Conservation (phyloP, 2,113 vertebrate genomes). For the Oncorhynchus nerka region DNA sequence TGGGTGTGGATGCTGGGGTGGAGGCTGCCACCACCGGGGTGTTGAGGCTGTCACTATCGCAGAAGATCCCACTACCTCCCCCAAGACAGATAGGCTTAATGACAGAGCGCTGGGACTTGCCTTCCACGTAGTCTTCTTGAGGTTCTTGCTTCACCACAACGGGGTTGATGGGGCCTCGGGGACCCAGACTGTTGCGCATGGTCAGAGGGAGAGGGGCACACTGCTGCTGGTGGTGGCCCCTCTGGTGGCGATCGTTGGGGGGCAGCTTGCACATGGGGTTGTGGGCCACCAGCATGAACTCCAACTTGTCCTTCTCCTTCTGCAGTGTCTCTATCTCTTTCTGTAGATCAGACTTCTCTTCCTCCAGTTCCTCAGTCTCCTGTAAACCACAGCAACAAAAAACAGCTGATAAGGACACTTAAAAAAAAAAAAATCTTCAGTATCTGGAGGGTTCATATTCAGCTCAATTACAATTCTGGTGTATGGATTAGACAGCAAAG, state of each 20-base stretch:
- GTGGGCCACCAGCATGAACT: constrained; percentile 98
- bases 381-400: constrained; percentile 46
- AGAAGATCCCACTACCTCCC: constrained; percentile 75
- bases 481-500: too few species aligned
- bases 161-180: constrained; percentile 58
- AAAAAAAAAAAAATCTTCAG: neutral
- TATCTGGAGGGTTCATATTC: neutral
- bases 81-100: constrained; percentile 97
- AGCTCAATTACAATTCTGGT: too few species aligned
- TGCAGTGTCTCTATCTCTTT: constrained; percentile 94
- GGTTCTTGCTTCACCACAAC: constrained; percentile 96
- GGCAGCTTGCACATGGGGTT: constrained; percentile 95
- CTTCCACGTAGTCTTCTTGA: constrained; percentile 72
- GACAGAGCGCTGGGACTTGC: constrained; percentile 89
- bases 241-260: constrained; percentile 77
- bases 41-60: constrained; percentile 96
- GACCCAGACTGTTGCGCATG: constrained; percentile 71
- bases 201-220: constrained; percentile 71
- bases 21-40: constrained; percentile 95
- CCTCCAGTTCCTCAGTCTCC: constrained; percentile 97
- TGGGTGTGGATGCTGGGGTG: constrained; percentile 91
- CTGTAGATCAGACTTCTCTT: constrained; percentile 94
- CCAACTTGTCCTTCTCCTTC: constrained; percentile 98
- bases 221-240: constrained; percentile 60
- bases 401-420: neutral